Percentiles rank a stretch among this genome's conserved stretches.
These are phyloP conservation scores for Parazoanthus swiftii DNA, from an alignment of 92 coral and sea anemone genomes.

Conservation along the genomic window DNA sequence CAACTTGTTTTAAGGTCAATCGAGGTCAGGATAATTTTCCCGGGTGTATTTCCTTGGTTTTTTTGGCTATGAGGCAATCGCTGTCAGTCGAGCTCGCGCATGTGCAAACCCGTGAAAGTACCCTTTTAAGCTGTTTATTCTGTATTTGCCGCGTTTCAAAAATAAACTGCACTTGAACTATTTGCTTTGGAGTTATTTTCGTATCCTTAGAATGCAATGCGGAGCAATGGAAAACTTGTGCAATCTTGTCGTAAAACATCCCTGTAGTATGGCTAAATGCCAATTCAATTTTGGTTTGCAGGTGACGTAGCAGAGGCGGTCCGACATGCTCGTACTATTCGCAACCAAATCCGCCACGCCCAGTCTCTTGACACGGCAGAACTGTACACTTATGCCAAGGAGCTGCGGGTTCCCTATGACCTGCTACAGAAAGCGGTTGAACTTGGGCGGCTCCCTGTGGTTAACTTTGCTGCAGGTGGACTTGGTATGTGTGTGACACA, in stretches of 20 bases:
- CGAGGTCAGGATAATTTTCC: no score
- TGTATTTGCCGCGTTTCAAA: no score
- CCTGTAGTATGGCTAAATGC: background rate
- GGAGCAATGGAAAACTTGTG: background rate
- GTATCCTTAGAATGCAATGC: background rate
- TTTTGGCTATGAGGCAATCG: no score
- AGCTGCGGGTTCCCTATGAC: slow-evolving; percentile 78
- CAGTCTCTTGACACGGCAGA: slow-evolving; percentile 90
- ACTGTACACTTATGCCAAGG: slow-evolving; percentile 91
- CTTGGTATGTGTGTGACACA: slow-evolving; percentile 62
- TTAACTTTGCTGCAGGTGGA: slow-evolving; percentile 99
- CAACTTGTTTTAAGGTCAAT: no score
- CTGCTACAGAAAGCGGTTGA: slow-evolving; percentile 83
- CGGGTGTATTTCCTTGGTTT: no score
- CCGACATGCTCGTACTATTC: slow-evolving; percentile 94
- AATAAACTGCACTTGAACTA: no score
- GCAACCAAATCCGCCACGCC: slow-evolving; percentile 87
- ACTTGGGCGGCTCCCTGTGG: slow-evolving; percentile 93
- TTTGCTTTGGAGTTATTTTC: no score
- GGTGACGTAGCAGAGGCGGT: slow-evolving; percentile 99
- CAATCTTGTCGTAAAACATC: background rate
- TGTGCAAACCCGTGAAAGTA: no score
- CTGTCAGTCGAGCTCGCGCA: no score
- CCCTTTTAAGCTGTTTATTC: no score
- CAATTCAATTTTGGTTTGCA: slow-evolving; percentile 8